Conservation (phyloP, 2,888 invertebrate genomes). For the Lycocerus yunnanus region DNA sequence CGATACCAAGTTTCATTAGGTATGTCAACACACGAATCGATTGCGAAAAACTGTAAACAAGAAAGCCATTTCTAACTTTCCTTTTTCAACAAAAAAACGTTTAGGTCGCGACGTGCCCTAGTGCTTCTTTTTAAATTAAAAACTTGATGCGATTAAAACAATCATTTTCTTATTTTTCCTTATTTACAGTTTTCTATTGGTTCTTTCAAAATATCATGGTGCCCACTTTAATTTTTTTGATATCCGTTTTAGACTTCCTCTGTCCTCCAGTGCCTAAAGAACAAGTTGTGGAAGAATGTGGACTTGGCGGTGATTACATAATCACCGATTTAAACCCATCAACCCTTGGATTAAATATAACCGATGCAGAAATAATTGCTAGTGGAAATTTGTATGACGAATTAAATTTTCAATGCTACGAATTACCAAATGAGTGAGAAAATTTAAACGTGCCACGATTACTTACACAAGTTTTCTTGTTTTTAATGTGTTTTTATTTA, state of each 20-base stretch:
- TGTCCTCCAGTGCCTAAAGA: conserved; percentile 73
- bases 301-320: conserved; percentile 64
- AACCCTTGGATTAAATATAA: conserved; percentile 57
- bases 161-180: no score
- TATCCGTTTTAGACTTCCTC: conserved; percentile 58
- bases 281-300: conserved; percentile 78
- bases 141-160: no score
- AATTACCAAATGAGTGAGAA: conserved; percentile 49
- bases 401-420: conserved; percentile 61
- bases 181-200: not conserved
- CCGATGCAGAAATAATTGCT: conserved; percentile 58
- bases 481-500: not conserved
- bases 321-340: conserved; percentile 61
- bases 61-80: no score
- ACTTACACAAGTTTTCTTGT: not conserved
- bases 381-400: conserved; percentile 59
- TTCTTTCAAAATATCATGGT: not conserved
- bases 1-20: conserved; percentile 41
- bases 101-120: no score
- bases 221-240: not conserved
- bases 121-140: no score
- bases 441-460: not conserved
- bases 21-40: conserved; percentile 22
- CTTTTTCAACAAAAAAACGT: no score
- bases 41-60: no score